Conservation (phyloP, 37 sponge, comb jelly and placozoan species). For the Lycopodina hypogea region DNA sequence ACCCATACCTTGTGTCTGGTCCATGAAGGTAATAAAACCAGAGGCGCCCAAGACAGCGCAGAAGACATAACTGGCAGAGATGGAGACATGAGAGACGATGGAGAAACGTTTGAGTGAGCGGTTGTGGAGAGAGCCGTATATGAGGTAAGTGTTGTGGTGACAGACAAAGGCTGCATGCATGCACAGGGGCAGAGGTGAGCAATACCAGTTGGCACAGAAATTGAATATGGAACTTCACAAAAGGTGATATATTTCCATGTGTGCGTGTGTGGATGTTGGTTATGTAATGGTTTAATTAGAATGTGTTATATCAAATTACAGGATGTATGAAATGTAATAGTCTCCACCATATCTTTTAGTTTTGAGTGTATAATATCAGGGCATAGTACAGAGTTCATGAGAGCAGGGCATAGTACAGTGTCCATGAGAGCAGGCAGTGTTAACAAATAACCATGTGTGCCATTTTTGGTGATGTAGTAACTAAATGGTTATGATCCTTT, state of each 20-base stretch:
- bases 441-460: no score
- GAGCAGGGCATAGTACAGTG: no score
- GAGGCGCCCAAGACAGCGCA: conserved; percentile 56
- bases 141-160: conserved; percentile 92
- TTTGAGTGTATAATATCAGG: no score
- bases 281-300: background rate
- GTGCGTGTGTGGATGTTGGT: conserved; percentile 1
- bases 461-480: no score
- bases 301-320: no score
- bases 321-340: no score
- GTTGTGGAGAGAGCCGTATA: conserved; percentile 68
- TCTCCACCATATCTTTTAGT: no score
- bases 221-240: no score
- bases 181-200: background rate
- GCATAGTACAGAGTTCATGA: no score
- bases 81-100: conserved; percentile 65
- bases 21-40: conserved; percentile 78
- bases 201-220: background rate
- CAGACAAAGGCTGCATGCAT: conserved; percentile 71
- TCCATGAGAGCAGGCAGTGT: no score
- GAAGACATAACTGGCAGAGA: conserved; percentile 47
- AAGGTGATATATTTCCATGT: background rate
- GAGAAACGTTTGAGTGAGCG: conserved; percentile 56
- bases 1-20: conserved; percentile 57
- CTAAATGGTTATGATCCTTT: no score